Evolutionary conservation across 2,888 invertebrate genomes (phyloP).

Genomic region (Agriopis aurantiaria): DNA sequence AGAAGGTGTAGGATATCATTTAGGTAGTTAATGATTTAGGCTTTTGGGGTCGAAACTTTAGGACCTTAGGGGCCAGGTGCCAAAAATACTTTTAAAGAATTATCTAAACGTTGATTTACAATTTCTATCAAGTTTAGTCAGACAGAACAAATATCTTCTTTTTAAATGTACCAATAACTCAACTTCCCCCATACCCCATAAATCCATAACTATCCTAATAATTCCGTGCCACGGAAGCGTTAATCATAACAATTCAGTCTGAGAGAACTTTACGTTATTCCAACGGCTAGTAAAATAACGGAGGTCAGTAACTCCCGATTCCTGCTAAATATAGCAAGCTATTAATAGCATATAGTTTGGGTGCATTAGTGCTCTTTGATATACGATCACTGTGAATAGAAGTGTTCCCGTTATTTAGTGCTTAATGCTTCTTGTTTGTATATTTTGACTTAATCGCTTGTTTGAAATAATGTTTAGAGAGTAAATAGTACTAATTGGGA

Average conservation of each 20-base stretch:
- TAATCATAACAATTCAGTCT: constrained; percentile 41
- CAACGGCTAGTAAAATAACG: constrained; percentile 43
- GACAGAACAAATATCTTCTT: too few species aligned
- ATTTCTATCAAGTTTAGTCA: too few species aligned
- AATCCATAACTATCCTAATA: constrained; percentile 34
- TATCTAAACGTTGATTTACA: too few species aligned
- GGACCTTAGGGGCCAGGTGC: too few species aligned
- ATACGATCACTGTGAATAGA: constrained; percentile 38
- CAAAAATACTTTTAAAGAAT: too few species aligned
- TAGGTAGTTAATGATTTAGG: too few species aligned
- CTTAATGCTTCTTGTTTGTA: constrained; percentile 35
- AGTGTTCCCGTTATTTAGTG: constrained; percentile 35
- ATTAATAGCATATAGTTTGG: constrained; percentile 39
- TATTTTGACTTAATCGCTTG: constrained; percentile 33
- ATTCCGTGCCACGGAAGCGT: constrained; percentile 39
- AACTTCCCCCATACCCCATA: not conserved
- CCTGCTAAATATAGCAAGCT: constrained; percentile 39
- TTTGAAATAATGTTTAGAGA: constrained; percentile 16
- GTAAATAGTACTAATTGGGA: constrained; percentile 16
- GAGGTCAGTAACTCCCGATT: constrained; percentile 53
- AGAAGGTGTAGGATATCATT: too few species aligned
- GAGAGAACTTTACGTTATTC: constrained; percentile 33
- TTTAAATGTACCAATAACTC: too few species aligned
- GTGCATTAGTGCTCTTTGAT: constrained; percentile 48
- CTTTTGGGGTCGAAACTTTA: too few species aligned